These are phyloP conservation scores for Drosophila setifemur DNA, from an alignment of 1,140 invertebrate genomes.

Conservation along the genomic window DNA sequence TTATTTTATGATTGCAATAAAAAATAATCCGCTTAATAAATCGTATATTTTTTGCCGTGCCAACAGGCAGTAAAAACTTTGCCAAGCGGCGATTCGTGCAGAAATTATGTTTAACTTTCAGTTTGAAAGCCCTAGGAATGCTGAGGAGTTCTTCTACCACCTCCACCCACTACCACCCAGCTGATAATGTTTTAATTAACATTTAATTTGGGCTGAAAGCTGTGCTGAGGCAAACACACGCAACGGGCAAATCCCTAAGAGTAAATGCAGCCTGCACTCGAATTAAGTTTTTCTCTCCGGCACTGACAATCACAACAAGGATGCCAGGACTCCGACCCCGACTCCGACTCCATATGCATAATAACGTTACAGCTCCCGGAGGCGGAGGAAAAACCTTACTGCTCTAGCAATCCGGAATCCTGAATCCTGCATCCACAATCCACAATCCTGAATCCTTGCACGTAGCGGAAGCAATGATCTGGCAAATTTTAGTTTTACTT, in stretches of 20 bases:
- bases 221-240: constrained; percentile 32
- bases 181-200: constrained; percentile 77
- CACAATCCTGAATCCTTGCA: constrained; percentile 63
- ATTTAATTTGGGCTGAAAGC: constrained; percentile 69
- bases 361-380: constrained; percentile 50
- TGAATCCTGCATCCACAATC: neutral
- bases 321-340: constrained; percentile 37
- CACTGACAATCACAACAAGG: constrained; percentile 59
- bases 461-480: constrained; percentile 79
- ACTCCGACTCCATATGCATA: constrained; percentile 66
- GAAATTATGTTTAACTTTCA: constrained; percentile 80
- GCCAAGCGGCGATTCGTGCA: constrained; percentile 74
- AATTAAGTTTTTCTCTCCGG: constrained; percentile 44
- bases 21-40: neutral
- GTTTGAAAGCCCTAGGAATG: constrained; percentile 63
- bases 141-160: neutral
- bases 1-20: neutral
- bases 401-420: constrained; percentile 3
- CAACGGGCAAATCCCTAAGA: neutral
- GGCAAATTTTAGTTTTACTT: constrained; percentile 80
- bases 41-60: neutral
- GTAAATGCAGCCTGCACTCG: constrained; percentile 7
- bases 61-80: constrained; percentile 37
- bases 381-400: constrained; percentile 25
- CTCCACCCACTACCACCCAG: neutral